Evolutionary conservation across 2,888 invertebrate genomes (phyloP).

Genomic region (Ornithoptera priamus): DNA sequence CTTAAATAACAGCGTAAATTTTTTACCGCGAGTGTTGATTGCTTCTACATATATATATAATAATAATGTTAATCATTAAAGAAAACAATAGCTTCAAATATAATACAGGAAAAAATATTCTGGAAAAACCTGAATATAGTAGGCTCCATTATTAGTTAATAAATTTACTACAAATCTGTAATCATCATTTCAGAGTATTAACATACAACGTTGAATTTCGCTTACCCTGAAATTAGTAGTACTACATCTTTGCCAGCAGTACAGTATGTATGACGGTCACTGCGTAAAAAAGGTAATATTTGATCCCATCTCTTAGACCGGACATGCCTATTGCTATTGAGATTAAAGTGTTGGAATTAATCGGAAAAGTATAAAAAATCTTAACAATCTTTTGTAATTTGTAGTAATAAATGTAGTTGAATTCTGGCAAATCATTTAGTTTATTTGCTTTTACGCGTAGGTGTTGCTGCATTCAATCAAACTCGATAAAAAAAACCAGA

Average conservation of each 20-base stretch:
- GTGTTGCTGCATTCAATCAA: conserved; percentile 37
- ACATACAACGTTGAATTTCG: no score
- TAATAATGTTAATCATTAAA: background rate
- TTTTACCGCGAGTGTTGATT: background rate
- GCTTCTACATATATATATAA: background rate
- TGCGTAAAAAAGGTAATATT: no score
- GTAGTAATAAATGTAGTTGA: background rate
- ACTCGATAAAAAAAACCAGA: conserved; percentile 53
- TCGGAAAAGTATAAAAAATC: background rate
- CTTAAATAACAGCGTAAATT: background rate
- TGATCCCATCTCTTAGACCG: no score
- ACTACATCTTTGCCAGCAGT: no score
- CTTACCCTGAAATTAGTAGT: no score
- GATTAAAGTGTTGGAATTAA: background rate
- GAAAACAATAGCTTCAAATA: background rate
- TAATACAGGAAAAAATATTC: background rate
- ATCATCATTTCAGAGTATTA: no score
- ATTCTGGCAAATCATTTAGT: background rate
- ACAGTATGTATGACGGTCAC: no score
- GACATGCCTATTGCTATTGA: no score
- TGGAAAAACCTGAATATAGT: background rate
- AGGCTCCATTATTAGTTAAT: no score
- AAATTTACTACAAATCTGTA: no score
- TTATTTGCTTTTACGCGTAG: conserved; percentile 24
- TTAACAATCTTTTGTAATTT: background rate